Evolutionary conservation across 2,797 vertebrate genomes (phyloP), one percentile per base, ranked within the genome.

Genomic region (Rhabdophis nuchalis): DNA sequence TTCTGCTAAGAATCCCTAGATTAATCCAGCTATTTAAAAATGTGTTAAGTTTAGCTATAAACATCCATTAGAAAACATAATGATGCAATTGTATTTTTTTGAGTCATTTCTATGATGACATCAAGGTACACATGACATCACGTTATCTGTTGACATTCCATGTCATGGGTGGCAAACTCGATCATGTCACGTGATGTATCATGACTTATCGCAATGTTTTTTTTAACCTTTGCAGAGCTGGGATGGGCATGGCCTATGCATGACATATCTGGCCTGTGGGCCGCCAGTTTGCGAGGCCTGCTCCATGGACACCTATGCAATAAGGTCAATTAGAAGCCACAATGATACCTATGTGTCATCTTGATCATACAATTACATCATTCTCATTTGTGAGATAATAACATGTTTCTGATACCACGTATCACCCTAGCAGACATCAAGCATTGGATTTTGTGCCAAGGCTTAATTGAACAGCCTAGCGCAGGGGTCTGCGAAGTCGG

Each of bases 21-120:
- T 97, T 97, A 97, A 97, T 97, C 97, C 97, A 97, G 96, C 96
- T 97, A 97, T 97, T 97, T 97, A 97, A 96, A 97, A 95, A 90
- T 97, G 96, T 97, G 96, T 95, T 97, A 94, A 95, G 36, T 82
- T 46, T 25, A 82, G 72, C 36, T 82, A 25, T 46, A 82, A 23
- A 36, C 20, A 82, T 82, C 36, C 72, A 46, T 82, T 82, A 82
- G 36, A 46, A 82, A 82, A 23, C 4, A 41, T 46, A 41, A 82
- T 82, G 72, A 46, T 46, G 36, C 72, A 18, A 23, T 77, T 23
- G 36, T 23, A 46, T 46, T 82, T 41, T 41, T 72, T 82, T 23
- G 72, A 25, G 4, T 46, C 36, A 46, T 41, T 46, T 82, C 36
- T 82, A 11, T 46, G 64, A 68, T 72, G 64, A 36, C n/a, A 72